Evolutionary conservation across 1,140 invertebrate species (phyloP).

Genomic region (Drosophila guanche): DNA sequence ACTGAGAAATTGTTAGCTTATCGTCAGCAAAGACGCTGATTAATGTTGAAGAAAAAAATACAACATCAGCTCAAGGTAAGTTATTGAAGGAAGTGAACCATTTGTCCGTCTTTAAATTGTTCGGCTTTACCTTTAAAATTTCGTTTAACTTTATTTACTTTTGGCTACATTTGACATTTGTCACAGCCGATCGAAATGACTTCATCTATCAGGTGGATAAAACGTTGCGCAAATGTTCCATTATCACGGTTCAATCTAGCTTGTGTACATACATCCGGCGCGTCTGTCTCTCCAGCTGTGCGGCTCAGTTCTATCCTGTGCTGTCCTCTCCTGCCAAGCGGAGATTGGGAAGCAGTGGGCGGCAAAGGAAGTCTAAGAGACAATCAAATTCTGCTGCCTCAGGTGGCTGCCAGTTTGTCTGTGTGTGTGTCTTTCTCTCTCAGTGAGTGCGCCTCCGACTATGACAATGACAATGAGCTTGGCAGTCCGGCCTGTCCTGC

Average conservation of each 20-base stretch:
- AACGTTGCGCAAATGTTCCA: slow-evolving; percentile 26
- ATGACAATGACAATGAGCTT: slow-evolving; percentile 39
- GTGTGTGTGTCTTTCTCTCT: slow-evolving; percentile 2
- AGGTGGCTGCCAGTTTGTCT: slow-evolving; percentile 28
- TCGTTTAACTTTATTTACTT: slow-evolving; percentile 3
- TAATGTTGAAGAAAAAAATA: no score
- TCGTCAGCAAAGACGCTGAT: no score
- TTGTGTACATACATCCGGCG: slow-evolving; percentile 27
- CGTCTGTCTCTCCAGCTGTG: slow-evolving; percentile 35
- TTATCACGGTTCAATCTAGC: slow-evolving; percentile 46
- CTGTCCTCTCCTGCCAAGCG: not conserved
- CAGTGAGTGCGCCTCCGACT: slow-evolving; percentile 1
- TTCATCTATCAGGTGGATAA: slow-evolving; percentile 29
- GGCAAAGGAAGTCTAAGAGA: slow-evolving; percentile 27
- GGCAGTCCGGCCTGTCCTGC: slow-evolving; percentile 6
- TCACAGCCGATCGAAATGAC: slow-evolving; percentile 27
- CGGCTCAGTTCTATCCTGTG: not conserved
- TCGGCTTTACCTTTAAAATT: not conserved
- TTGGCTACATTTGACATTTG: not conserved
- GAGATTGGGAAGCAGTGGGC: not conserved
- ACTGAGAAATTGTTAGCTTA: not conserved
- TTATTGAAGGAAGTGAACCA: no score
- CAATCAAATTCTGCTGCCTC: slow-evolving; percentile 50
- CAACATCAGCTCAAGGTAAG: no score
- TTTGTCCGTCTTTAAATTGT: not conserved